Percentiles rank a stretch among this genome's conserved stretches.
These are phyloP conservation scores for Neoaliturus tenellus DNA, from an alignment of 2,888 invertebrate species.

Conservation along the genomic window DNA sequence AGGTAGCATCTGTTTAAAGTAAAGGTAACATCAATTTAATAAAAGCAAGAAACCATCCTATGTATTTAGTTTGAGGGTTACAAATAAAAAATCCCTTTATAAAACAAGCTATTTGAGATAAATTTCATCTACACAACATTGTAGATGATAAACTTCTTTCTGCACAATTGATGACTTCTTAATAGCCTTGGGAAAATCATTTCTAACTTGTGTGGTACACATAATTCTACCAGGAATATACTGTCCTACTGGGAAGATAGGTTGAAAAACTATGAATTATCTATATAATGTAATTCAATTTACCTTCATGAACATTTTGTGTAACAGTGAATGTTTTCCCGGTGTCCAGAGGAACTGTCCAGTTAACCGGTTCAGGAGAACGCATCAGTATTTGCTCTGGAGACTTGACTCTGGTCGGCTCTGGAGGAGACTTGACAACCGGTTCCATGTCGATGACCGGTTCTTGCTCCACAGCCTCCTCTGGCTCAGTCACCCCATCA, in stretches of 20 bases:
- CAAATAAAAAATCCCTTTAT: no score
- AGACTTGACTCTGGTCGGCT: constrained; percentile 94
- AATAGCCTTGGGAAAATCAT: no score
- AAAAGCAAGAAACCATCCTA: no score
- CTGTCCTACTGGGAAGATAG: constrained; percentile 51
- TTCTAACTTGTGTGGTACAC: no score
- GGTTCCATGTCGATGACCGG: constrained; percentile 75
- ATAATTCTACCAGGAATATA: constrained; percentile 16
- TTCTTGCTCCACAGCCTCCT: constrained; percentile 59
- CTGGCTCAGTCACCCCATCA: constrained; percentile 31
- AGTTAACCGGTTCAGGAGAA: constrained; percentile 95
- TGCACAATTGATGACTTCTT: no score
- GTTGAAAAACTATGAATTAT: constrained; percentile 27
- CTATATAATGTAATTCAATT: constrained; percentile 29
- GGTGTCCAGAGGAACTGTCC: constrained; percentile 96
- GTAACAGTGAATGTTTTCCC: constrained; percentile 96
- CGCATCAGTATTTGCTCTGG: constrained; percentile 95
- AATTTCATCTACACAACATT: no score
- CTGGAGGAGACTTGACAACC: constrained; percentile 94
- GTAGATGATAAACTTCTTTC: no score
- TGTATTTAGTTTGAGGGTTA: no score
- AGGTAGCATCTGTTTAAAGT: no score
- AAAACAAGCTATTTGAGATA: no score
- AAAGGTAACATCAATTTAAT: no score
- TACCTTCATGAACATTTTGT: constrained; percentile 90